These are phyloP conservation scores for Cephalophus harveyi DNA, from an alignment of 2,113 vertebrate genomes.

Conservation along the genomic window DNA sequence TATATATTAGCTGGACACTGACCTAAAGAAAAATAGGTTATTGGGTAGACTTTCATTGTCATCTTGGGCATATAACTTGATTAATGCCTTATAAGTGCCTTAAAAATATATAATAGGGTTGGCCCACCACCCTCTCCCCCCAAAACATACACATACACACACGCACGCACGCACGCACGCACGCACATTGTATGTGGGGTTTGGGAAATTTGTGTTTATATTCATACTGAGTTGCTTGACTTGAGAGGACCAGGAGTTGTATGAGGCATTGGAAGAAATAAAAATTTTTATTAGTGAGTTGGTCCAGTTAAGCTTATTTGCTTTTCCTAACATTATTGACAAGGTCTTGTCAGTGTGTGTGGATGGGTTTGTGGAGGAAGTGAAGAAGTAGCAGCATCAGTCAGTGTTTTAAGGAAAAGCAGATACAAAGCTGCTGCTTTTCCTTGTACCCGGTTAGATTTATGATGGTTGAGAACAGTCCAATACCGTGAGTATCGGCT, in stretches of 20 bases:
- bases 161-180: too few species aligned
- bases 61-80: neutral
- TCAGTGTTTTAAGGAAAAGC: neutral
- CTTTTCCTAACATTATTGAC: neutral
- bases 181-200: fast-evolving
- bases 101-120: neutral
- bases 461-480: neutral
- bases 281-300: neutral
- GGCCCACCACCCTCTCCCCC: too few species aligned
- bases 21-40: neutral
- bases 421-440: neutral
- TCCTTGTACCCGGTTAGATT: neutral
- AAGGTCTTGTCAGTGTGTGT: neutral
- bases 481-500: neutral
- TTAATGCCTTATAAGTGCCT: neutral
- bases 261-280: neutral
- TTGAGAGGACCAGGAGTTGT: neutral
- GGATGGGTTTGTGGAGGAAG: neutral
- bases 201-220: neutral
- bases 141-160: neutral
- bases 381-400: neutral
- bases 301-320: neutral
- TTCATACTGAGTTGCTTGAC: neutral
- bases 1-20: neutral
- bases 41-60: neutral